phyloP scores from a whole-genome alignment of 2,113 vertebrate genomes.

The Pampusana beccarii region DNA sequence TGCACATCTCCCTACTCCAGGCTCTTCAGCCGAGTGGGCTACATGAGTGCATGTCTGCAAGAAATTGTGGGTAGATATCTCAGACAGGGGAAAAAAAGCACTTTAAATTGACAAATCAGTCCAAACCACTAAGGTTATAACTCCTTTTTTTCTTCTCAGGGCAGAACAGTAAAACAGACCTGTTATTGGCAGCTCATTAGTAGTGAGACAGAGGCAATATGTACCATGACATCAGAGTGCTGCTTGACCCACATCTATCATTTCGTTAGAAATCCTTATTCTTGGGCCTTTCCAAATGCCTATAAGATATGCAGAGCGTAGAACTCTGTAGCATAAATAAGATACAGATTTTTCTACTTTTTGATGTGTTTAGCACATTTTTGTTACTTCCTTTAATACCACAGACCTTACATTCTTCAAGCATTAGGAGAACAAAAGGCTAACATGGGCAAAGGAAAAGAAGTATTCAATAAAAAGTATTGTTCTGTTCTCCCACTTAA shows the following conservation, averaged over 20 bases:
- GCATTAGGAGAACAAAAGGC: conserved; percentile 75
- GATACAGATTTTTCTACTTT: conserved; percentile 76
- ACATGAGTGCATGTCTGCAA: conserved; percentile 25
- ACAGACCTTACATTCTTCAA: conserved; percentile 68
- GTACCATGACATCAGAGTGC: conserved; percentile 74
- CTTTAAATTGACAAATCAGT: conserved; percentile 76
- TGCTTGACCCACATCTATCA: conserved; percentile 75
- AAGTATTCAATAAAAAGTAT: conserved; percentile 33
- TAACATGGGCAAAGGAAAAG: conserved; percentile 7
- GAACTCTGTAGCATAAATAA: conserved; percentile 71
- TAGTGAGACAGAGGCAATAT: conserved; percentile 72
- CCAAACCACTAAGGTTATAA: conserved; percentile 78
- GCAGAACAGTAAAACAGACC: conserved; percentile 76
- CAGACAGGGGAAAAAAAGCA: conserved; percentile 6
- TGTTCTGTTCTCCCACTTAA: conserved; percentile 67
- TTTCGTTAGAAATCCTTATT: conserved; percentile 60
- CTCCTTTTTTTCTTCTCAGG: conserved; percentile 62
- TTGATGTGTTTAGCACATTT: conserved; percentile 84
- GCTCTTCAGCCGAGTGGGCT: not conserved
- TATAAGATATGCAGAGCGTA: conserved; percentile 42
- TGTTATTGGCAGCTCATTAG: conserved; percentile 79
- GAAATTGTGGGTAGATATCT: conserved; percentile 64
- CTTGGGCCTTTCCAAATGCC: conserved; percentile 42
- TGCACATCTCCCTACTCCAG: not conserved
- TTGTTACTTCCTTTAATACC: conserved; percentile 79